Conservation (phyloP, 2,888 invertebrate genomes). For the Mellilla xanthometata region DNA sequence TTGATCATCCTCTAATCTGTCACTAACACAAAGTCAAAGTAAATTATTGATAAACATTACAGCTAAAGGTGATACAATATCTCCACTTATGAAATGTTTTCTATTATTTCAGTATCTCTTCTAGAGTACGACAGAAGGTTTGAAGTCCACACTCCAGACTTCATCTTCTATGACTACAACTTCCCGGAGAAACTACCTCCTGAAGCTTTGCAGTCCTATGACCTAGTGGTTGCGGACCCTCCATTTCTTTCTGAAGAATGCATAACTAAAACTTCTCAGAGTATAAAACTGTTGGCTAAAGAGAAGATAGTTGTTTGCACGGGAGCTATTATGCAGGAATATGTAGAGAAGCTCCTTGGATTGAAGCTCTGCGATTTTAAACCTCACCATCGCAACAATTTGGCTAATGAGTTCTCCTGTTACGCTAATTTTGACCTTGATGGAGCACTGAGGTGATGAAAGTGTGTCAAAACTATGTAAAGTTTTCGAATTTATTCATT, state of each 20-base stretch:
- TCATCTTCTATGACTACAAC: constrained; percentile 94
- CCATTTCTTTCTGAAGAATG: constrained; percentile 98
- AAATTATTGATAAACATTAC: too few species aligned
- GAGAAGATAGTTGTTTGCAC: constrained; percentile 93
- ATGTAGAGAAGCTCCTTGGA: constrained; percentile 84
- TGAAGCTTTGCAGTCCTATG: constrained; percentile 84
- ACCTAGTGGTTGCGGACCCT: constrained; percentile 95
- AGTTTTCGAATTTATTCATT: too few species aligned
- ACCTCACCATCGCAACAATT: constrained; percentile 93
- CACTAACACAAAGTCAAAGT: too few species aligned
- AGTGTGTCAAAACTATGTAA: too few species aligned
- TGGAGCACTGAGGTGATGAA: constrained; percentile 50
- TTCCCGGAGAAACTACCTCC: constrained; percentile 86
- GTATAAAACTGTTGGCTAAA: constrained; percentile 88
- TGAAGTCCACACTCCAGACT: constrained; percentile 89
- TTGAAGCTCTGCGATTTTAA: constrained; percentile 86
- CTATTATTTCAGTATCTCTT: constrained; percentile 84
- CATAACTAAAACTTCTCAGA: constrained; percentile 90
- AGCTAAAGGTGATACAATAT: too few species aligned
- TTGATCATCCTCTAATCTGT: too few species aligned
- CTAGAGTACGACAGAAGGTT: constrained; percentile 95
- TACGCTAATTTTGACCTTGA: constrained; percentile 94
- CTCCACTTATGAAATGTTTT: not conserved
- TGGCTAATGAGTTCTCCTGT: constrained; percentile 96
- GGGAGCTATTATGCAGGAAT: constrained; percentile 90